phyloP scores from a whole-genome alignment of 2,113 vertebrate genomes.

The Hemichromis elongatus region DNA sequence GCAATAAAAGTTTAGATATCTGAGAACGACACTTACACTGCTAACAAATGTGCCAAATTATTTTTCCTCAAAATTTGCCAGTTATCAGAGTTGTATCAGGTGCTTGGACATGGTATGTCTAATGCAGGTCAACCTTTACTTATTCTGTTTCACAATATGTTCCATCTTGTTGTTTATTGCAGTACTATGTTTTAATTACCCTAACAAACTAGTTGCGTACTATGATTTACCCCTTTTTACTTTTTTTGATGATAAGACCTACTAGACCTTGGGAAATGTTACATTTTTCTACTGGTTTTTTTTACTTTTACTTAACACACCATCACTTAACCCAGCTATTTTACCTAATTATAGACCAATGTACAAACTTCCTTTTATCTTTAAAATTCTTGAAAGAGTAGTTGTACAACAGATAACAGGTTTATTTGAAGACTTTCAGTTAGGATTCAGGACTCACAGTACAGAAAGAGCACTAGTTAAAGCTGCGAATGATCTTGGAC shows the following conservation, averaged over 20 bases:
- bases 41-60: background rate
- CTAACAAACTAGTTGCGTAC: background rate
- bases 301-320: background rate
- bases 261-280: background rate
- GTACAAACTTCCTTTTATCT: background rate
- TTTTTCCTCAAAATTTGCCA: fast-evolving
- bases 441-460: background rate
- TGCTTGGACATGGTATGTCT: background rate
- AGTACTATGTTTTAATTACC: background rate
- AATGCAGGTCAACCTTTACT: fast-evolving
- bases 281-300: background rate
- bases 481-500: background rate
- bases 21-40: background rate
- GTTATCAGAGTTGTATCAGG: background rate
- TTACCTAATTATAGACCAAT: background rate
- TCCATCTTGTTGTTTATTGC: background rate
- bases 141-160: background rate
- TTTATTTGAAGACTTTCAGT: background rate
- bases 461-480: background rate
- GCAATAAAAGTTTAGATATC: background rate
- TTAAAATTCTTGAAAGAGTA: background rate
- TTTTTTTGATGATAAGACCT: background rate
- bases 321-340: background rate
- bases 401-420: background rate
- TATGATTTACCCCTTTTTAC: background rate